Conservation (phyloP, 35 echinoderm and acorn worm species). For the Strongylocentrotus purpuratus region DNA sequence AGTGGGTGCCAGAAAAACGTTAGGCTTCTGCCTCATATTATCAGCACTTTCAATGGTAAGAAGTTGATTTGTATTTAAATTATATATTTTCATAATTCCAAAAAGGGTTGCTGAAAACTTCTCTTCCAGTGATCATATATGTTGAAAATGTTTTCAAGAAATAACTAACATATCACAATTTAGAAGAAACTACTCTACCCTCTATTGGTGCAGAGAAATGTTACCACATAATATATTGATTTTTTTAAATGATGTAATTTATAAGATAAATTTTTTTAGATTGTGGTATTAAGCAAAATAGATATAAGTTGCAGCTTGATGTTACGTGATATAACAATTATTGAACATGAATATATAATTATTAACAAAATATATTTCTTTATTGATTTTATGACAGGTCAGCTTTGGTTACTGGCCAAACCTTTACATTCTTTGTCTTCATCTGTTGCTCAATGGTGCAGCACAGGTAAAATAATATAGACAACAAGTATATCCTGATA, state of each 20-base stretch:
- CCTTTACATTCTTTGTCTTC: slow-evolving; percentile 54
- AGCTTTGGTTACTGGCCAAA: slow-evolving; percentile 54
- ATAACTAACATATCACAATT: too few species aligned
- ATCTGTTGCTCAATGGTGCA: slow-evolving; percentile 64
- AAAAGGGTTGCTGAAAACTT: too few species aligned
- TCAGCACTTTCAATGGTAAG: slow-evolving; percentile 72
- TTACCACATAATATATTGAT: too few species aligned
- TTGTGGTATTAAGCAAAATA: too few species aligned
- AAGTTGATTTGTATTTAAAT: not conserved
- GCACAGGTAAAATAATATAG: slow-evolving; percentile 51
- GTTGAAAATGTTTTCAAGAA: too few species aligned
- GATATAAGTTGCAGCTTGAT: too few species aligned
- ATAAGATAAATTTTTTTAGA: too few species aligned
- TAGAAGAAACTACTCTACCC: too few species aligned
- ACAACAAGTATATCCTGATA: not conserved
- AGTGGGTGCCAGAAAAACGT: slow-evolving; percentile 59
- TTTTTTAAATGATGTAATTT: too few species aligned
- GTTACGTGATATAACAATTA: too few species aligned
- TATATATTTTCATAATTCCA: not conserved
- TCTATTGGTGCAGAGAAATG: too few species aligned
- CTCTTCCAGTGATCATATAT: too few species aligned
- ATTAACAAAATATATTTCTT: not conserved
- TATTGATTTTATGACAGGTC: slow-evolving; percentile 12
- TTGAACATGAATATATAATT: not conserved
- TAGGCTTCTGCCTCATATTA: slow-evolving; percentile 53